Conservation (phyloP, 2,113 vertebrate genomes). For the Macrotis lagotis region DNA sequence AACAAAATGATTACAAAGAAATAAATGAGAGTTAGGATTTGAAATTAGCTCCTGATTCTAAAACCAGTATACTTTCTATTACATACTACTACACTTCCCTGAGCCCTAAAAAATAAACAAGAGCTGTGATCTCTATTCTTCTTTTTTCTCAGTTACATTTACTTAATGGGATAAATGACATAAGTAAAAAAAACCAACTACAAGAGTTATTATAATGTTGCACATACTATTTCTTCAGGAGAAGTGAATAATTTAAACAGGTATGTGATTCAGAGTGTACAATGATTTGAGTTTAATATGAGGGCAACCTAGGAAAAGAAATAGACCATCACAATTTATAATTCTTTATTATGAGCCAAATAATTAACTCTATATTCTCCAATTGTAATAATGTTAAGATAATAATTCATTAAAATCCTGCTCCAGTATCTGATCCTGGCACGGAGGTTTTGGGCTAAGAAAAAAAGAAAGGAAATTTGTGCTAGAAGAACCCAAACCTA, state of each 20-base stretch:
- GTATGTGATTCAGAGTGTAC: neutral
- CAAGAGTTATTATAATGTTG: neutral
- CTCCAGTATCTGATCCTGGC: neutral
- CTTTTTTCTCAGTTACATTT: neutral
- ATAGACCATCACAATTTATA: neutral
- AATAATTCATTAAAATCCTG: neutral
- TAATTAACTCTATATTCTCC: neutral
- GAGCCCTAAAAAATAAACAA: neutral
- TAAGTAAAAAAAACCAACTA: neutral
- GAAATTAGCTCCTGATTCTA: neutral
- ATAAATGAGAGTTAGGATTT: neutral
- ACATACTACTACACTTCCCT: neutral
- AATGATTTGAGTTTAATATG: neutral
- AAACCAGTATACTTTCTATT: neutral
- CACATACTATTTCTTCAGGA: neutral
- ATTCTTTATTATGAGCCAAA: neutral
- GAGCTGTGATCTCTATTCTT: neutral
- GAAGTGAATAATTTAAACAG: neutral
- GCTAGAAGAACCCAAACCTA: neutral
- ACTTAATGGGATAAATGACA: neutral
- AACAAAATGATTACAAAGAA: no score
- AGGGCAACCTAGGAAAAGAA: neutral
- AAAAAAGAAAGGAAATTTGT: neutral
- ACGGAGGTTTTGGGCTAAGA: neutral
- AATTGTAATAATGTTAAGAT: neutral